These are phyloP conservation scores for Ischnura elegans DNA, from an alignment of 2,888 invertebrate species.

Conservation along the genomic window DNA sequence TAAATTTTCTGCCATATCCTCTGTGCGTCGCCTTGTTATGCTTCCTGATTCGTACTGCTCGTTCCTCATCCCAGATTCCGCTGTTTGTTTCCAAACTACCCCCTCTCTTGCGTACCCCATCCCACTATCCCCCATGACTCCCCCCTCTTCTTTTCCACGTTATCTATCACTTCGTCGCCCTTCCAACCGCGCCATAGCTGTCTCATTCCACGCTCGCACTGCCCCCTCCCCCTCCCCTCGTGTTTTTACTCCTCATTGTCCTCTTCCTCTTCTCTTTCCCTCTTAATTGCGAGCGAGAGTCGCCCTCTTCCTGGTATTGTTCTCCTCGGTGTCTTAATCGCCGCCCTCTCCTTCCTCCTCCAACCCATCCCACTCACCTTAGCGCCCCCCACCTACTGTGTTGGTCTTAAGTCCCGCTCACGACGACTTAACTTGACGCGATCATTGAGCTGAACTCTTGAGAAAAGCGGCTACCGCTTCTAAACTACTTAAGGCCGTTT, in stretches of 20 bases:
- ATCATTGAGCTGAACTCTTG: too few relatives aligned
- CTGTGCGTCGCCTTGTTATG: background rate
- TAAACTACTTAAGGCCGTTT: too few relatives aligned
- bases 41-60: background rate
- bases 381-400: background rate
- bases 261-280: background rate
- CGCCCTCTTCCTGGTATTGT: constrained; percentile 67
- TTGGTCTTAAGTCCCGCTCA: too few relatives aligned
- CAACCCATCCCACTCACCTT: background rate
- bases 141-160: background rate
- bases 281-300: constrained; percentile 33
- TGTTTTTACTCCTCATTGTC: too few relatives aligned
- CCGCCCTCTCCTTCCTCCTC: background rate
- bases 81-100: background rate
- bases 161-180: background rate
- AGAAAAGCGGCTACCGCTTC: too few relatives aligned
- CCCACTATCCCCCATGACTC: background rate
- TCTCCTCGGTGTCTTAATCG: constrained; percentile 53
- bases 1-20: too few relatives aligned
- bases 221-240: background rate
- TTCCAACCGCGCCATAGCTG: too few relatives aligned
- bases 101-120: background rate
- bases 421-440: too few relatives aligned
- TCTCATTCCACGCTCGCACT: background rate
- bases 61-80: too few relatives aligned